Conservation (phyloP, 2,888 invertebrate genomes). For the Eupithecia tripunctaria region DNA sequence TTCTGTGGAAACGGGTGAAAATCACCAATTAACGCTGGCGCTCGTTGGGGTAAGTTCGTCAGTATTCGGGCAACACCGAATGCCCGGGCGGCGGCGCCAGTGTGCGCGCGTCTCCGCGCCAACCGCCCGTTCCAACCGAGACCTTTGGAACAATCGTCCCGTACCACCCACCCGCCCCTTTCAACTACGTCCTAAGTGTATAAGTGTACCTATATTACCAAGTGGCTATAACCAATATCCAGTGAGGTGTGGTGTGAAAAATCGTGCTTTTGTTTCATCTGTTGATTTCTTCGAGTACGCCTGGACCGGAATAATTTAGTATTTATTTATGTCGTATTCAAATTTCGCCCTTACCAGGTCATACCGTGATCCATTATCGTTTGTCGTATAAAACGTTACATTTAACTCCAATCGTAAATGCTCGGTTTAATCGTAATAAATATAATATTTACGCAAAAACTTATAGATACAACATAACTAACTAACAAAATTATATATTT, state of each 20-base stretch:
- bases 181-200: slow-evolving; percentile 46
- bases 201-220: neutral
- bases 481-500: no score
- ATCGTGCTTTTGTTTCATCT: slow-evolving; percentile 23
- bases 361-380: slow-evolving; percentile 13
- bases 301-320: slow-evolving; percentile 18
- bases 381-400: slow-evolving; percentile 12
- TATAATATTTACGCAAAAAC: neutral
- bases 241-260: slow-evolving; percentile 17
- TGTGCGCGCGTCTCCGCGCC: slow-evolving; percentile 77
- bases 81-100: slow-evolving; percentile 81
- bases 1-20: slow-evolving; percentile 14
- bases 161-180: slow-evolving; percentile 55
- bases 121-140: slow-evolving; percentile 61
- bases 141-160: slow-evolving; percentile 48
- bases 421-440: neutral
- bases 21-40: slow-evolving; percentile 14
- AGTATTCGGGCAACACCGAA: slow-evolving; percentile 62
- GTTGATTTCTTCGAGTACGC: slow-evolving; percentile 28
- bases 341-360: slow-evolving; percentile 20
- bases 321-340: slow-evolving; percentile 18
- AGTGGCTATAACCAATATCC: neutral
- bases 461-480: neutral
- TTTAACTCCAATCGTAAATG: neutral
- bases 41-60: slow-evolving; percentile 51